Base-by-base conservation (phyloP, 1,140 invertebrate species). In the Caerostris extrusa region DNA sequence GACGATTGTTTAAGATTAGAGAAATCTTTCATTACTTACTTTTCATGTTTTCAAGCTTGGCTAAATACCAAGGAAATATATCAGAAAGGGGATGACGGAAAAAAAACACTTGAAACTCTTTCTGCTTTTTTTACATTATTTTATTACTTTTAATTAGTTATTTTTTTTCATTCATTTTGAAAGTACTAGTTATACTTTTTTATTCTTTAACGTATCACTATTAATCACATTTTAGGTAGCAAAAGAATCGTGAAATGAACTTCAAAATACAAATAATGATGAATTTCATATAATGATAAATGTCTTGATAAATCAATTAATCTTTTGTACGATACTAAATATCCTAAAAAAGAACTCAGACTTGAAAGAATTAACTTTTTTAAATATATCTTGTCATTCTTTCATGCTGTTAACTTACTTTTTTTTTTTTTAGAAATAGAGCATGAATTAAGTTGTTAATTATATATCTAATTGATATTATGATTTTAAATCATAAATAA, bases 201-300 rank as follows among this genome's bases (percentile, higher is more conserved):
- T 88, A 50, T 55, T 82, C 8, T 5, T 10, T 56, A n/a, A 19
- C 67, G 12, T 2, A 64, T 14, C 58, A 7, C 50, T 88, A 55
- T 64, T 61, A 60, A 88, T 88, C 60, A 12, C 34, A 53, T 88
- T 88, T 88, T 86, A 86, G 8, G 50, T 8, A 3, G 86, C 7
- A 58, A 60, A 85, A 85, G 60, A 85, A 8, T 19, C 57, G 19
- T 69, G 67, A n/a, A 19, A 69, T 4, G n/a, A n/a, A 69, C 67
- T 69, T 69, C 17, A 17, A n/a, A 69, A n/a, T 7, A 14, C 7
- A 69, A 69, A 69, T 19, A 69, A 69, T 69, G 19, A 19, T 5
- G 17, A 19, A 7, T 69, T 3, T n/a, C 19, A 69, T 69, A 17
- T 69, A 69, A 69, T 69, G 67, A 69, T 69, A 69, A 69, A 69